These are phyloP conservation scores for Oophaga sylvatica DNA, from an alignment of 2,797 vertebrate species.

Conservation along the genomic window DNA sequence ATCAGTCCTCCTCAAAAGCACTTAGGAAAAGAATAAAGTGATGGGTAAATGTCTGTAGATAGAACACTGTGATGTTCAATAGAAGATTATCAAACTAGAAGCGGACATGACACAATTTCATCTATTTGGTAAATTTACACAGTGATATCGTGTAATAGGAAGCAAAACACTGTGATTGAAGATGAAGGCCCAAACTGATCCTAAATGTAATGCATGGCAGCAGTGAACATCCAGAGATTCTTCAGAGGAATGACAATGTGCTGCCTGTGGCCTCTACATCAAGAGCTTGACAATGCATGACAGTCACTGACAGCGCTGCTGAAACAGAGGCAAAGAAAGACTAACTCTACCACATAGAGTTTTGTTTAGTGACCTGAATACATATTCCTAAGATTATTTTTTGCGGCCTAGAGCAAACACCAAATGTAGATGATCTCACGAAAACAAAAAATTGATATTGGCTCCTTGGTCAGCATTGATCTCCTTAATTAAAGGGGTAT, in stretches of 20 bases:
- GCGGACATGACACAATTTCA: neutral
- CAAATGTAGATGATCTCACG: neutral
- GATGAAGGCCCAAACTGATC: neutral
- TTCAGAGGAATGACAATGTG: constrained; percentile 8
- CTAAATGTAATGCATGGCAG: neutral
- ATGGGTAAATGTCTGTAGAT: neutral
- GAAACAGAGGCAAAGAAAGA: neutral
- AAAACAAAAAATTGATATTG: neutral
- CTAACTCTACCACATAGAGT: neutral
- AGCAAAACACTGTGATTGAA: neutral
- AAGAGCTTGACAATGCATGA: constrained; percentile 9
- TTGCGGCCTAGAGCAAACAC: neutral
- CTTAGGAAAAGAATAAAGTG: neutral
- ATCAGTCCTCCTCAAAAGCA: neutral
- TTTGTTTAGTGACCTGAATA: neutral
- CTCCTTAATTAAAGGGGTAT: neutral
- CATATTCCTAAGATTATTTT: neutral
- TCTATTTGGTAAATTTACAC: neutral
- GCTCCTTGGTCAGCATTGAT: neutral
- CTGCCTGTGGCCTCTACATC: constrained; percentile 3
- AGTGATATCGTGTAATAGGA: neutral
- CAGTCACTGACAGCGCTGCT: neutral
- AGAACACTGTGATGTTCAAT: neutral
- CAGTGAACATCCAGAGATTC: neutral
- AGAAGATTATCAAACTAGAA: neutral